Evolutionary conservation across 2,888 invertebrate genomes (phyloP).

Genomic region (Cartodere bifasciata): DNA sequence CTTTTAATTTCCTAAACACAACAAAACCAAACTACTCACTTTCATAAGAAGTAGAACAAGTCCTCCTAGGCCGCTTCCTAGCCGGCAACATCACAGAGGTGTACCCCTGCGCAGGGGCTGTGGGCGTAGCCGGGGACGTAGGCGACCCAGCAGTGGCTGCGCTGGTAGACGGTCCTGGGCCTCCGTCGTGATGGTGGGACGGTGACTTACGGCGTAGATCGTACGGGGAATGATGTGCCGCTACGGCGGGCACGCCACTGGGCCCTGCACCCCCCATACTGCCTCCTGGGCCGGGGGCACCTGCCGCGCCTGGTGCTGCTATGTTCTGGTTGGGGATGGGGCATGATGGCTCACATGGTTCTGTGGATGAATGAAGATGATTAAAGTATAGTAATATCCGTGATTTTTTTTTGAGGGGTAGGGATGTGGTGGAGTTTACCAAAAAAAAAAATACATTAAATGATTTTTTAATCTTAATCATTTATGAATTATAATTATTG

Average conservation of each 20-base stretch:
- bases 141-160: slow-evolving; percentile 37
- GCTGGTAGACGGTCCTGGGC: slow-evolving; percentile 48
- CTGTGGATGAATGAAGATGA: slow-evolving; percentile 37
- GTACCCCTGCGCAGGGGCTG: slow-evolving; percentile 37
- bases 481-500: no score
- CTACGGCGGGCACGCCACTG: slow-evolving; percentile 39
- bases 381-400: no score
- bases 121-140: slow-evolving; percentile 38
- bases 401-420: no score
- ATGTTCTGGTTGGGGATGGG: slow-evolving; percentile 48
- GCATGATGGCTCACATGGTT: slow-evolving; percentile 72
- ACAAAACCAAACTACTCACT: no score
- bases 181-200: slow-evolving; percentile 44
- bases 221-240: slow-evolving; percentile 74
- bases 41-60: slow-evolving; percentile 41
- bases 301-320: slow-evolving; percentile 33
- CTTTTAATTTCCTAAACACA: no score
- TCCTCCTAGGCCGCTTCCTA: slow-evolving; percentile 69
- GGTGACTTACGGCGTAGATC: slow-evolving; percentile 80
- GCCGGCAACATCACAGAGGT: slow-evolving; percentile 62
- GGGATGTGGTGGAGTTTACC: no score
- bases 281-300: slow-evolving; percentile 27
- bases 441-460: no score
- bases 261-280: slow-evolving; percentile 35
- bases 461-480: no score